Evolutionary conservation across 2,888 invertebrate genomes (phyloP).

Genomic region (Orgyia antiqua): DNA sequence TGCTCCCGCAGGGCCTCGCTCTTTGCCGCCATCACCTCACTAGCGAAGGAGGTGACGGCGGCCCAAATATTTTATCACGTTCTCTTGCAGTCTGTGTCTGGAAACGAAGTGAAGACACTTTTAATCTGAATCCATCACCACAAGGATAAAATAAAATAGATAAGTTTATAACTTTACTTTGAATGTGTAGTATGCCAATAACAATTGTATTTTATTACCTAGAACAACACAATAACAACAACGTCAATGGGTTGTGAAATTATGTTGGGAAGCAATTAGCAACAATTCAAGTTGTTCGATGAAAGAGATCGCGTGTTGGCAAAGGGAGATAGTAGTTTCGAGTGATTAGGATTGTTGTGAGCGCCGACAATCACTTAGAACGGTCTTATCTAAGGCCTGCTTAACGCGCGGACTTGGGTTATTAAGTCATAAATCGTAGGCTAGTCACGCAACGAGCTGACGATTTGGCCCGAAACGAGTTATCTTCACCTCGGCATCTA

Average conservation of each 20-base stretch:
- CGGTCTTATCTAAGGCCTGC: slow-evolving; percentile 75
- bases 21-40: no score
- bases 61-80: no score
- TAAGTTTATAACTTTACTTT: no score
- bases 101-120: no score
- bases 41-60: no score
- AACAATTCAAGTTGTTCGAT: slow-evolving; percentile 56
- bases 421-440: slow-evolving; percentile 75
- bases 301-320: slow-evolving; percentile 69
- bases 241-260: slow-evolving; percentile 39
- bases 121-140: no score
- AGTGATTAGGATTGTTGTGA: slow-evolving; percentile 78
- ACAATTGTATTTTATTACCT: no score
- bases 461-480: slow-evolving; percentile 62
- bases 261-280: slow-evolving; percentile 58
- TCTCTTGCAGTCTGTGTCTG: no score
- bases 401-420: slow-evolving; percentile 70
- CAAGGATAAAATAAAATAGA: no score
- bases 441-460: slow-evolving; percentile 70
- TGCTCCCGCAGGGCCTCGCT: no score
- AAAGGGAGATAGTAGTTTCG: slow-evolving; percentile 69
- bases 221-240: no score
- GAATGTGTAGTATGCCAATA: no score
- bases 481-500: slow-evolving; percentile 66
- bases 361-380: slow-evolving; percentile 77